Conservation (phyloP, 1,140 invertebrate genomes). For the Calliopsis andreniformis region DNA sequence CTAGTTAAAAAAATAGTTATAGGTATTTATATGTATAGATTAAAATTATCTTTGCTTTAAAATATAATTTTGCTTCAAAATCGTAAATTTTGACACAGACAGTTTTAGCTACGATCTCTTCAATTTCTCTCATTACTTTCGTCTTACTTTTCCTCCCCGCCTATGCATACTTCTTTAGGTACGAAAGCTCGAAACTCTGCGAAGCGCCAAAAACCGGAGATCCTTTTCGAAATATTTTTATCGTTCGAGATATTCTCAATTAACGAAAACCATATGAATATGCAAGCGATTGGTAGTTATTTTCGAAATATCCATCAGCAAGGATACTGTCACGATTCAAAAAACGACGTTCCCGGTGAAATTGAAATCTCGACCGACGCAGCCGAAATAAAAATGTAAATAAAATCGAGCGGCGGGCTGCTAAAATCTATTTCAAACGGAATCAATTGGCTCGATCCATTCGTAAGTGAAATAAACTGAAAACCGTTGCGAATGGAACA, state of each 20-base stretch:
- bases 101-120: too few species aligned
- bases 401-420: constrained; percentile 22
- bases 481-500: background rate
- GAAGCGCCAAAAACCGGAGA: too few species aligned
- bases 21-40: too few species aligned
- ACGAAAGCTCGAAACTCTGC: too few species aligned
- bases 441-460: constrained; percentile 27
- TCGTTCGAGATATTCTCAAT: constrained; percentile 11
- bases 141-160: too few species aligned
- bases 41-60: too few species aligned
- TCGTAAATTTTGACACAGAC: too few species aligned
- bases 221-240: background rate
- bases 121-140: too few species aligned
- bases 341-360: constrained; percentile 31
- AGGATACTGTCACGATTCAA: constrained; percentile 18
- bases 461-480: constrained; percentile 44
- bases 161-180: too few species aligned
- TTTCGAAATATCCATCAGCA: constrained; percentile 10
- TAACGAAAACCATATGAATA: constrained; percentile 1
- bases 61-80: too few species aligned
- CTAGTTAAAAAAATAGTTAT: too few species aligned
- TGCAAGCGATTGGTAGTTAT: constrained; percentile 17
- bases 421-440: constrained; percentile 39
- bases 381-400: constrained; percentile 39
- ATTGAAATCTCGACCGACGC: constrained; percentile 16